Evolutionary conservation across 2,113 vertebrate species (phyloP).

Genomic region (Otolemur garnettii): DNA sequence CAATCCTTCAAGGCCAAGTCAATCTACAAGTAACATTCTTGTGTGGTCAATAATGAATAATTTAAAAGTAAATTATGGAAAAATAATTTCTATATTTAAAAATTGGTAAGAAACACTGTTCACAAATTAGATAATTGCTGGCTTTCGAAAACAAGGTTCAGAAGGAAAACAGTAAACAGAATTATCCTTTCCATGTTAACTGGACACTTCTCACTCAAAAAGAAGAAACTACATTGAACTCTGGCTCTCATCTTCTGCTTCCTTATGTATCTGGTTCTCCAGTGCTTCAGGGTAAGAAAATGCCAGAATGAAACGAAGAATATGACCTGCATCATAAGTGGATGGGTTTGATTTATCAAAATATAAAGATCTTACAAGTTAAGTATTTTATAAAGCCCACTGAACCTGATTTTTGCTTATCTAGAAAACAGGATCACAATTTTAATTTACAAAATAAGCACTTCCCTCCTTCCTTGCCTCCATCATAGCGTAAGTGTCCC

Average conservation of each 20-base stretch:
- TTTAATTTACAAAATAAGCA: constrained; percentile 57
- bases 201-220: constrained; percentile 4
- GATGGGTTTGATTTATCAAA: constrained; percentile 49
- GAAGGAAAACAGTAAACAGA: constrained; percentile 24
- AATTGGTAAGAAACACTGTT: constrained; percentile 35
- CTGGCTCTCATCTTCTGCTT: not conserved
- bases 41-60: not conserved
- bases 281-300: constrained; percentile 19
- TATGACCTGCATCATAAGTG: not conserved
- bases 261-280: not conserved
- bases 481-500: not conserved
- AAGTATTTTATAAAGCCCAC: not conserved
- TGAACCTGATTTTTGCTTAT: constrained; percentile 57
- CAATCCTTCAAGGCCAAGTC: not conserved
- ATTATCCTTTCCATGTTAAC: not conserved
- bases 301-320: constrained; percentile 29
- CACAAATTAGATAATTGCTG: constrained; percentile 32
- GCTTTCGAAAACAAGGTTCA: constrained; percentile 45
- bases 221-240: not conserved
- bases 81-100: constrained; percentile 41
- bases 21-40: not conserved
- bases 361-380: constrained; percentile 13
- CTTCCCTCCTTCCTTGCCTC: not conserved
- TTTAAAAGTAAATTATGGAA: constrained; percentile 7
- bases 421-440: not conserved